phyloP scores from a whole-genome alignment of 92 coral and sea anemone genomes.

The Muricea muricata region DNA sequence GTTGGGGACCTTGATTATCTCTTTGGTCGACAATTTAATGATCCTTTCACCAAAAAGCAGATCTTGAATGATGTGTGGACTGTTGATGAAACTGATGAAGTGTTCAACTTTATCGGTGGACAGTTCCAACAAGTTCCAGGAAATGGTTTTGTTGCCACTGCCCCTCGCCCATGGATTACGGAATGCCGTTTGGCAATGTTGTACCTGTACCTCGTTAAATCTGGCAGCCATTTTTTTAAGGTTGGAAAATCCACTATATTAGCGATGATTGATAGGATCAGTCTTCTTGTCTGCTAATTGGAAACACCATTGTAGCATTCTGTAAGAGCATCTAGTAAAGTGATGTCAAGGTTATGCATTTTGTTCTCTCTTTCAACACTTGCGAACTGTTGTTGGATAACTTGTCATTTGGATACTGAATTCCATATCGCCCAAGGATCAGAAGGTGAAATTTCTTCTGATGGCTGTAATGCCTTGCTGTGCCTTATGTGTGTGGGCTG shows the following conservation, averaged over 20 bases:
- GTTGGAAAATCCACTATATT: conserved; percentile 48
- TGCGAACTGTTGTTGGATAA: no score
- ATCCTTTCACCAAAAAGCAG: no score
- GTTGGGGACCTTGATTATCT: no score
- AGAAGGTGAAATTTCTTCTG: conserved; percentile 53
- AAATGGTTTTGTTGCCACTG: no score
- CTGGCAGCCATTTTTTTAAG: conserved; percentile 46
- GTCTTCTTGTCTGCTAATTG: conserved; percentile 48
- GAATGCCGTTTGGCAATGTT: no score
- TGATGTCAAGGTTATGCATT: conserved; percentile 22
- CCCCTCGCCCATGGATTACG: no score
- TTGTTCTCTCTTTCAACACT: conserved; percentile 23
- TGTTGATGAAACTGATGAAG: no score
- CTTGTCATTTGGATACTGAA: no score
- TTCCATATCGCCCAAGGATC: conserved; percentile 35
- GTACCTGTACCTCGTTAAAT: conserved; percentile 48
- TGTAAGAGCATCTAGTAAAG: conserved; percentile 44
- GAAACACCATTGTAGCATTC: conserved; percentile 58
- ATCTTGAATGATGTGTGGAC: no score
- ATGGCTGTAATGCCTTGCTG: conserved; percentile 52
- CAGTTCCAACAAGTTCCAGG: no score
- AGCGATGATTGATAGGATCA: conserved; percentile 55
- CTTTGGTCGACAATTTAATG: no score
- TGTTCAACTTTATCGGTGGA: no score
- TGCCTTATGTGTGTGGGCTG: conserved; percentile 53